Evolutionary conservation across 1,140 invertebrate species (phyloP), one percentile per base, ranked within the genome.

Genomic region (Triops longicaudatus): DNA sequence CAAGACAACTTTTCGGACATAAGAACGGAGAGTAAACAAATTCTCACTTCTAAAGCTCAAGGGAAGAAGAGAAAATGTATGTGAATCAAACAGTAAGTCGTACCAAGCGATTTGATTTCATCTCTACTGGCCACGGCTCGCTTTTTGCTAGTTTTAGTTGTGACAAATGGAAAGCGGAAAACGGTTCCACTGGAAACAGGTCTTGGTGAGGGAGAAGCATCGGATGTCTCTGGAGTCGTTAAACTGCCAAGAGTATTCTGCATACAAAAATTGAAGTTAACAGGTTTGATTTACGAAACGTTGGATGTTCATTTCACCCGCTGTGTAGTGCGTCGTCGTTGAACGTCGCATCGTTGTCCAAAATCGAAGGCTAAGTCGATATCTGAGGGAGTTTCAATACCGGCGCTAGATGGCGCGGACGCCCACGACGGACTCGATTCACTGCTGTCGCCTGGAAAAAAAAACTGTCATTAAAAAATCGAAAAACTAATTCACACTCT

Each of bases 321-420:
- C n/a, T 9, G 50, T 1, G 50, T 14, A 63, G 74, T 44, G 27
- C 74, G 42, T 42, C 71, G 26, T 72, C n/a, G 72, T 22, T 73
- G 27, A 73, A 28, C 3, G n/a, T 77, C 76, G 26, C 76, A 77
- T 73, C 50, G 72, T 44, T 72, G 71, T 26, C 41, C 50, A 73
- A 77, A 77, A 77, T 77, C 76, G 22, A 77, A 77, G 72, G 76
- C 76, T n/a, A 77, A 72, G 76, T 77, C 76, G 71, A 77, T 41
- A 14, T 42, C 76, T 26, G 42, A 73, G n/a, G 76, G 76, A 14
- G 76, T 77, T 74, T 77, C 76, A 31, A 77, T 77, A n/a, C 50
- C 50, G 6, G 71, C 72, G 72, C 76, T 77, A 73, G 76, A 77
- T 43, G 76, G 27, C 41, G 76, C 76, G 26, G 76, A 77, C 17